Percentiles rank a stretch among this genome's conserved stretches.
Evolutionary conservation across 1,140 invertebrate genomes (phyloP).

Genomic region (Calosoma granatense): DNA sequence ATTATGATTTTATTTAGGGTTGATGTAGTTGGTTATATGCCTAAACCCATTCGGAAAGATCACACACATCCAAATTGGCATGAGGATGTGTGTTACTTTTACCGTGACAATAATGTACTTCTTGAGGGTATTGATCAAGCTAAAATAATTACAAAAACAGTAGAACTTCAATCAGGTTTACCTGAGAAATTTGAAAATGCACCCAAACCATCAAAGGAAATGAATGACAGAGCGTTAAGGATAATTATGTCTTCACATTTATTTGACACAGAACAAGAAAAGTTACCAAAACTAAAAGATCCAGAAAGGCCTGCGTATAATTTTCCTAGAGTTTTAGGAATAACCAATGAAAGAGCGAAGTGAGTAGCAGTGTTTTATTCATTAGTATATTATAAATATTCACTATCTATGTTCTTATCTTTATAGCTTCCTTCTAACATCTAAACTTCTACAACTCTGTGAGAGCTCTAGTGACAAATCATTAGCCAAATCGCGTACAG

Average conservation of each 20-base stretch:
- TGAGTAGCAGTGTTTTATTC: slow-evolving; percentile 36
- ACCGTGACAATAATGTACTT: slow-evolving; percentile 51
- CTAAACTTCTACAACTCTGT: slow-evolving; percentile 59
- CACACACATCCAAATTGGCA: slow-evolving; percentile 54
- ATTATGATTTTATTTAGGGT: slow-evolving; percentile 29
- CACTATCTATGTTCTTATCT: slow-evolving; percentile 15
- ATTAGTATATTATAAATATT: slow-evolving; percentile 11
- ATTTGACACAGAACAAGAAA: slow-evolving; percentile 67
- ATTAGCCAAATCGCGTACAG: slow-evolving; percentile 40
- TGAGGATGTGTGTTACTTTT: slow-evolving; percentile 43
- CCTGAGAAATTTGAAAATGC: slow-evolving; percentile 44
- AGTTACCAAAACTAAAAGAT: slow-evolving; percentile 62
- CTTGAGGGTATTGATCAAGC: slow-evolving; percentile 63
- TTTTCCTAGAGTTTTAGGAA: slow-evolving; percentile 61
- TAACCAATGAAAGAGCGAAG: slow-evolving; percentile 58
- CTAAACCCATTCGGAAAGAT: slow-evolving; percentile 34
- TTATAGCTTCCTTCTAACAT: slow-evolving; percentile 56
- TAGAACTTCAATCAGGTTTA: slow-evolving; percentile 48
- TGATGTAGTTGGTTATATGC: slow-evolving; percentile 37
- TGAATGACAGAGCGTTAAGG: slow-evolving; percentile 45
- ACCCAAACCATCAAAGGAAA: slow-evolving; percentile 32
- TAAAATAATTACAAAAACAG: slow-evolving; percentile 60
- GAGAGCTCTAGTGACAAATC: slow-evolving; percentile 47
- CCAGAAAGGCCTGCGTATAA: slow-evolving; percentile 54
- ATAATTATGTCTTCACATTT: slow-evolving; percentile 58